Conservation (phyloP, 2,797 vertebrate species). For the Gymnocypris eckloni region DNA sequence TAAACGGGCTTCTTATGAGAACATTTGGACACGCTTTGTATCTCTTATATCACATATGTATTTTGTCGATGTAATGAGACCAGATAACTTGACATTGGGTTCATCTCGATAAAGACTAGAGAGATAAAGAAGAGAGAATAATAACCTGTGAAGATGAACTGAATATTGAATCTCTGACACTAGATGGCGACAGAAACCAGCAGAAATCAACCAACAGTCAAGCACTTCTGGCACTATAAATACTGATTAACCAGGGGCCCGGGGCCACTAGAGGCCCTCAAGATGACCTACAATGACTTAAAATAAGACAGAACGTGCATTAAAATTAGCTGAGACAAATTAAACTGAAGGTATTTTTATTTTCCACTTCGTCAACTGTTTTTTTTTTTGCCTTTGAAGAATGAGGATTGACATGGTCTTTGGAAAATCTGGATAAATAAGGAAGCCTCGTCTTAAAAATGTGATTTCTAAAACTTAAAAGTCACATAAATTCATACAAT, state of each 20-base stretch:
- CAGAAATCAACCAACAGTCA: not conserved
- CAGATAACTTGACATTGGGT: too few species aligned
- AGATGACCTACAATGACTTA: not conserved
- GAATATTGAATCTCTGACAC: not conserved
- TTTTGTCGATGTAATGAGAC: too few species aligned
- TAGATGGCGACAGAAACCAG: slow-evolving; percentile 1
- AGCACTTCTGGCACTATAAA: too few species aligned
- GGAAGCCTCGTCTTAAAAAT: not conserved
- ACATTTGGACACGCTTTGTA: too few species aligned
- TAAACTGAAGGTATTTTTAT: not conserved
- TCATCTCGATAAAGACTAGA: too few species aligned
- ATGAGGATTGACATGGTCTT: too few species aligned
- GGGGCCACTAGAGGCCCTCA: not conserved
- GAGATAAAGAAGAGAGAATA: not conserved
- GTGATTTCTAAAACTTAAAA: not conserved
- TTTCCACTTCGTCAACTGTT: not conserved
- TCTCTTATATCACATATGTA: too few species aligned
- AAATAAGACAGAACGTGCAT: not conserved
- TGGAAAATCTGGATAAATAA: not conserved
- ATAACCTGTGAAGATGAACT: too few species aligned
- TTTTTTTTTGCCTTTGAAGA: not conserved
- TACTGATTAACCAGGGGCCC: not conserved
- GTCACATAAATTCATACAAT: not conserved
- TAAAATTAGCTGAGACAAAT: not conserved
- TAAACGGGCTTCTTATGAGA: too few species aligned